Percentiles rank a stretch among this genome's conserved stretches.
phyloP scores from a whole-genome alignment of 37 sponge, comb jelly and placozoan species.

The Dysidea cf. avara region DNA sequence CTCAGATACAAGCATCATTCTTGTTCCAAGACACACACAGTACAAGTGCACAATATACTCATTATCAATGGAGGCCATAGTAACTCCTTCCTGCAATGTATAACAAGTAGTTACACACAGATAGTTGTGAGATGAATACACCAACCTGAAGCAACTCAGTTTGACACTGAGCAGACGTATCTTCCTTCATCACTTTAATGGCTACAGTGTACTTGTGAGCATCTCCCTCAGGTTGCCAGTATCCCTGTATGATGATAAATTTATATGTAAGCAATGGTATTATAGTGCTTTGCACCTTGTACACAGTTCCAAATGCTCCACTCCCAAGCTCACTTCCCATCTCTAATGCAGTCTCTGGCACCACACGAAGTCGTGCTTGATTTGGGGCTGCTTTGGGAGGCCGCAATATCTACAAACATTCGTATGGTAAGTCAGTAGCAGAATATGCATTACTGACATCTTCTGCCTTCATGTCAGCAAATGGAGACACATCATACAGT shows the following conservation, averaged over 20 bases:
- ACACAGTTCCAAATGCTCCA: constrained; percentile 97
- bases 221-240: too few species aligned
- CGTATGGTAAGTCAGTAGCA: too few species aligned
- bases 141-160: constrained; percentile 81
- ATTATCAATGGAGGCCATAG: constrained; percentile 88
- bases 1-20: constrained; percentile 89
- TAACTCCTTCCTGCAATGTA: constrained; percentile 75
- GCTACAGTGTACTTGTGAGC: too few species aligned
- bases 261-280: too few species aligned
- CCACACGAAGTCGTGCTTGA: constrained; percentile 36
- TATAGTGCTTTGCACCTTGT: constrained; percentile 58
- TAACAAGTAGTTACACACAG: too few species aligned
- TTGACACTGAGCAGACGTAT: constrained; percentile 24
- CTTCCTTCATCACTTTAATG: too few species aligned
- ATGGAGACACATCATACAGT: too few species aligned
- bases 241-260: constrained; percentile 67
- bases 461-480: too few species aligned
- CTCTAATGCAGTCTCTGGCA: constrained; percentile 51
- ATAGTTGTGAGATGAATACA: too few species aligned
- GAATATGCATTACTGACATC: too few species aligned
- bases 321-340: constrained; percentile 46
- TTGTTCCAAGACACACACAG: constrained; percentile 78
- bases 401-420: constrained; percentile 44
- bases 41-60: constrained; percentile 79
- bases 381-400: constrained; percentile 74